Evolutionary conservation across 2,113 vertebrate species (phyloP).

Genomic region (Scomber scombrus): DNA sequence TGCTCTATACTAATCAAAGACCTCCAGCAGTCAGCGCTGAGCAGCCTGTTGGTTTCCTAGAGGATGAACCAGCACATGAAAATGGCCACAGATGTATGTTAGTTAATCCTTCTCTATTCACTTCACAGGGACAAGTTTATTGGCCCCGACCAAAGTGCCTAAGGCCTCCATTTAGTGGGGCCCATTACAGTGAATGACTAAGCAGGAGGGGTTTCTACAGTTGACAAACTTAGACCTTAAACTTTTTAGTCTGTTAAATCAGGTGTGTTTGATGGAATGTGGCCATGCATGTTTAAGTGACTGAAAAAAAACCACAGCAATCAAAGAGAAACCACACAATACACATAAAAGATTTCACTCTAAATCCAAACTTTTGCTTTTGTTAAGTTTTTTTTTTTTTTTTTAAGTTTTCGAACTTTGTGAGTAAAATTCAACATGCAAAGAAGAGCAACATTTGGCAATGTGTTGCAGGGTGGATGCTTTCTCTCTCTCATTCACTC

Average conservation of each 20-base stretch:
- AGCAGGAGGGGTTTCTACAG: constrained; percentile 27
- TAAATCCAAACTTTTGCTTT: constrained; percentile 9
- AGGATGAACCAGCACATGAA: constrained; percentile 74
- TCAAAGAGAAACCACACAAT: background rate
- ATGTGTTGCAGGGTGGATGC: background rate
- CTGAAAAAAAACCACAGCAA: background rate
- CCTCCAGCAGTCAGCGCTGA: constrained; percentile 78
- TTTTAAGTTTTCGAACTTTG: no score
- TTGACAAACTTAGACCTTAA: constrained; percentile 39
- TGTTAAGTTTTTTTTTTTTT: background rate
- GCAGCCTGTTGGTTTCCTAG: constrained; percentile 78
- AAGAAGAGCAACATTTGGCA: background rate
- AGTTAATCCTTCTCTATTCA: constrained; percentile 76
- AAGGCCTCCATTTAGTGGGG: constrained; percentile 49
- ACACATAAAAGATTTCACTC: background rate
- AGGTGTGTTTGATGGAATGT: constrained; percentile 36
- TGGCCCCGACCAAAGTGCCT: constrained; percentile 49
- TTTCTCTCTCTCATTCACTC: background rate
- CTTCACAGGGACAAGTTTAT: constrained; percentile 70
- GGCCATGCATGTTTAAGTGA: background rate
- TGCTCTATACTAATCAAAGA: constrained; percentile 80
- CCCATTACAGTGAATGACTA: constrained; percentile 44
- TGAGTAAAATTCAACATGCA: background rate
- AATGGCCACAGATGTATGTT: constrained; percentile 81
- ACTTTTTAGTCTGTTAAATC: constrained; percentile 41